Conservation (phyloP, 2,888 invertebrate genomes). For the Oscheius sp. region DNA sequence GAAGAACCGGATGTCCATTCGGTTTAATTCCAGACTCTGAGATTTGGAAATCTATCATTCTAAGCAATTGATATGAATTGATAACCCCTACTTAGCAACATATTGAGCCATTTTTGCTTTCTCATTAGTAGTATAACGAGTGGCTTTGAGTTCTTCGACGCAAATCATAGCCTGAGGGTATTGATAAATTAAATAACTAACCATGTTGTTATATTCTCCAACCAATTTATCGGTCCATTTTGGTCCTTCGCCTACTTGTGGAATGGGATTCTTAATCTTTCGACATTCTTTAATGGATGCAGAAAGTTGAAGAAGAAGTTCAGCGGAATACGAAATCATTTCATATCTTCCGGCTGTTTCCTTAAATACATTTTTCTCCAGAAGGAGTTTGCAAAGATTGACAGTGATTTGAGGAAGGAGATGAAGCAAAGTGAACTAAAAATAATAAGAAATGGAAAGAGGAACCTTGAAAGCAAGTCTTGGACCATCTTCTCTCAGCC, state of each 20-base stretch:
- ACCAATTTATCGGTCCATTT: background rate
- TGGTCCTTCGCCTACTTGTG: background rate
- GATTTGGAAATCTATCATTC: slow-evolving; percentile 20
- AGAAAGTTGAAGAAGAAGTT: background rate
- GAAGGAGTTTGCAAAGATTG: background rate
- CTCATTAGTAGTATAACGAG: background rate
- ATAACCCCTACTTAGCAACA: background rate
- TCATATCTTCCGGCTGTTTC: background rate
- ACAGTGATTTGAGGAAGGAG: background rate
- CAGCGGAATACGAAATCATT: background rate
- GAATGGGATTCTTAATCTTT: background rate
- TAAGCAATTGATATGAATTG: background rate
- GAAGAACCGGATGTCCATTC: slow-evolving; percentile 17
- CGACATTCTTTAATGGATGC: background rate
- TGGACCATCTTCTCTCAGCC: background rate
- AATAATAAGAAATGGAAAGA: background rate
- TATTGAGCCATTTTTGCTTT: background rate
- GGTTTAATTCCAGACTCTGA: background rate
- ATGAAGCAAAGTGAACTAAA: slow-evolving; percentile 6
- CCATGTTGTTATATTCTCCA: background rate
- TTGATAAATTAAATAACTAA: background rate
- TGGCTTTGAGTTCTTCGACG: background rate
- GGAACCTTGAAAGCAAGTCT: background rate
- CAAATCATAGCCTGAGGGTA: background rate
- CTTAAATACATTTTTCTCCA: background rate